These are phyloP conservation scores for Heloderma charlesbogerti DNA, from an alignment of 2,113 vertebrate genomes.

Conservation along the genomic window DNA sequence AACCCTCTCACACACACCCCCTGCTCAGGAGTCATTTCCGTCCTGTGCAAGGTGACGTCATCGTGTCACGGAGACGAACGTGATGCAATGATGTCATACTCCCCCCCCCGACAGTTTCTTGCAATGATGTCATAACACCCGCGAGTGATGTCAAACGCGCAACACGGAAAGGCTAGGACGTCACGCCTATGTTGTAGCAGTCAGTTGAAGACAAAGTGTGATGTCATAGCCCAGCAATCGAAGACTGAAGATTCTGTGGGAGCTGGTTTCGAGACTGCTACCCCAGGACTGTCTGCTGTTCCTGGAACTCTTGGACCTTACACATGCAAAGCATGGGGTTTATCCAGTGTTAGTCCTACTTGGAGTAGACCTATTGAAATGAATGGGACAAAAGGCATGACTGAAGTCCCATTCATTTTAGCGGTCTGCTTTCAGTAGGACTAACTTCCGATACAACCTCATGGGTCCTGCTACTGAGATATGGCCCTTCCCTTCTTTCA, in stretches of 20 bases:
- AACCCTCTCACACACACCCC: background rate
- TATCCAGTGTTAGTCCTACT: no score
- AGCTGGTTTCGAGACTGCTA: background rate
- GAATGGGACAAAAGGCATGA: no score
- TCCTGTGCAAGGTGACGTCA: background rate
- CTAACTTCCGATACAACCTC: no score
- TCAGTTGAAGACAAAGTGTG: background rate
- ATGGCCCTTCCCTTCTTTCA: background rate
- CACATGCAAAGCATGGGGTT: no score
- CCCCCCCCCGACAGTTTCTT: background rate
- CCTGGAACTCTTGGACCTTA: no score
- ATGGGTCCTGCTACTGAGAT: background rate
- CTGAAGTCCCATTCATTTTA: no score
- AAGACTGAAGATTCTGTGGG: no score
- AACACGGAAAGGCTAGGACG: background rate
- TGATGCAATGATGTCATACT: background rate
- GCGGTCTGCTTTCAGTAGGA: no score
- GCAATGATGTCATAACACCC: background rate
- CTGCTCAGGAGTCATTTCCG: background rate
- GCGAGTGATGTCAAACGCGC: background rate
- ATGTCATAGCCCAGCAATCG: background rate
- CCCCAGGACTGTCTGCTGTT: background rate
- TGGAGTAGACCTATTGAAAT: no score
- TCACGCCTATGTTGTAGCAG: background rate
- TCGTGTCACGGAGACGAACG: background rate